Conservation (phyloP, 1,140 invertebrate species). For the Drosophila teissieri region DNA sequence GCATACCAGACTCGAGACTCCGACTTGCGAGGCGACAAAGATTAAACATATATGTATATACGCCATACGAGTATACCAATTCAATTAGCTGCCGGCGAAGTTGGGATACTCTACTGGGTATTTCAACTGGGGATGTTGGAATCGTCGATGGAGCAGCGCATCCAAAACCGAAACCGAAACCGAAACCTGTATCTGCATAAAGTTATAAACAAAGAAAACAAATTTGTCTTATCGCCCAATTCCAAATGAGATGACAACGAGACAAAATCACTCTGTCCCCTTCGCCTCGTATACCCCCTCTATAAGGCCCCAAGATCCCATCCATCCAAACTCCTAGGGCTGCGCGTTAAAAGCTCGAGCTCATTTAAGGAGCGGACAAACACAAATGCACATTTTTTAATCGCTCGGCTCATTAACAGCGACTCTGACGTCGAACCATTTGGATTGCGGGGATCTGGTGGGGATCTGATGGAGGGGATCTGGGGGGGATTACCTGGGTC, state of each 20-base stretch:
- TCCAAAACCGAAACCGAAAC: constrained; percentile 43
- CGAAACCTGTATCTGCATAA: constrained; percentile 77
- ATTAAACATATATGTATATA: constrained; percentile 47
- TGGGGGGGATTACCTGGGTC: constrained; percentile 11
- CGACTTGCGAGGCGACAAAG: constrained; percentile 71
- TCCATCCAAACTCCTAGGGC: constrained; percentile 23
- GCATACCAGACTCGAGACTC: constrained; percentile 48
- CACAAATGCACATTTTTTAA: constrained; percentile 84
- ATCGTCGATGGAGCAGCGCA: constrained; percentile 20
- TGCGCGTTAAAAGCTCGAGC: constrained; percentile 76
- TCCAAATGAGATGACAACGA: constrained; percentile 84
- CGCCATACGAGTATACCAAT: constrained; percentile 52
- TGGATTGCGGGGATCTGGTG: neutral
- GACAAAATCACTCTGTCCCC: constrained; percentile 70
- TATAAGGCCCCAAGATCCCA: neutral
- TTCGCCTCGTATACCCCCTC: neutral
- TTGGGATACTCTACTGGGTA: constrained; percentile 30
- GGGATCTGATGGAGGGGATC: neutral
- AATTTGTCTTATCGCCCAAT: constrained; percentile 84
- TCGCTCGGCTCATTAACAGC: constrained; percentile 80
- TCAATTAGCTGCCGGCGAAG: constrained; percentile 16
- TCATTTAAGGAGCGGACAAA: constrained; percentile 83
- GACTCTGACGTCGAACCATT: constrained; percentile 5
- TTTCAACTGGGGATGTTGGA: neutral
- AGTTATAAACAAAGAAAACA: constrained; percentile 83